Base-by-base conservation (phyloP, 1,140 invertebrate species). In the Camponotus pennsylvanicus region DNA sequence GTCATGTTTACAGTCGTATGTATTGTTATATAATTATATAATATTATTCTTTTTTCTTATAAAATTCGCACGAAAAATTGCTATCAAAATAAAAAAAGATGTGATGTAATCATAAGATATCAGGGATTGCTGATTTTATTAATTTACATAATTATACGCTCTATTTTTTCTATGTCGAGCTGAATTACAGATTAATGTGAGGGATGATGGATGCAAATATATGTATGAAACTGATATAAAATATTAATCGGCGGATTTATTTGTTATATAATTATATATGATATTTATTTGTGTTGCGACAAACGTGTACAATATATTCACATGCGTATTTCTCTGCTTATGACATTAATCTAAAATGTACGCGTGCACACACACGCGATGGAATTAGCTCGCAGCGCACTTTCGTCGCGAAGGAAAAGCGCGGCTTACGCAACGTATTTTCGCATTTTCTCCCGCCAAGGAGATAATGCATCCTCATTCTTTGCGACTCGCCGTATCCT, bases 281-380 rank as follows among this genome's bases (percentile, higher is more conserved):
- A 66, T 86, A 83, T 89, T 92, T 90, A 90, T 92, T 92, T 88
- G 80, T 87, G 83, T 91, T 90, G 73, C 80, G 89, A 91, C 88
- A 88, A 91, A 91, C 89, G 89, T 92, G 89, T 91, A 93, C 90
- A 92, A 90, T 89, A 92, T 89, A 89, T 91, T 90, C 88, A 90
- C 89, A 92, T 91, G 86, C 88, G 91, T 89, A 89, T 79, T 87
- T 89, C 59, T 85, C 27, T 69, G 55, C 21, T 85, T 27, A 40
- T 57, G 34, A 67, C 34, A 78, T 77, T 76, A 85, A 49, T 64
- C 49, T 64, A 85, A 27, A 21, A 59, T 64, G 7, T 37, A 32
- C 34, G 45, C 32, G 59, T 45, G 13, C 52, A 70, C 64, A 27
- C 45, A 34, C 49, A 6, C 27, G 52, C 69, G 42, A 37, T 34